Evolutionary conservation across 64 coral and sea anemone genomes (phyloP).

Genomic region (Platygyra sinensis): DNA sequence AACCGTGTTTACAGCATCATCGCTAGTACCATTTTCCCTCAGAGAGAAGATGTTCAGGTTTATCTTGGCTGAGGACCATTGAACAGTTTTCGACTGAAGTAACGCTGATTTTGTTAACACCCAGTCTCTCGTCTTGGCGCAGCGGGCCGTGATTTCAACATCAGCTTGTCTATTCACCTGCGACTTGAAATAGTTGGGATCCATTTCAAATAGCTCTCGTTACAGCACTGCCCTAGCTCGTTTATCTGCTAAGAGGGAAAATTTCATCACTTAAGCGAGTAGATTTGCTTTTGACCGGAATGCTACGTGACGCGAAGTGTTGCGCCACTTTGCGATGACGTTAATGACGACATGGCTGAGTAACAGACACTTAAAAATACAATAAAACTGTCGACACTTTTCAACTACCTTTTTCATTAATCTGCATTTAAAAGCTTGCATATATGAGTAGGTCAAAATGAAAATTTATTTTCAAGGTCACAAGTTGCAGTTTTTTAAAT

Average conservation of each 20-base stretch:
- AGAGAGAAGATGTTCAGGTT: slow-evolving; percentile 28
- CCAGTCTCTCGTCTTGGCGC: not conserved
- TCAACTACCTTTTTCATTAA: slow-evolving; percentile 25
- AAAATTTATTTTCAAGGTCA: slow-evolving; percentile 4
- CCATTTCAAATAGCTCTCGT: not conserved
- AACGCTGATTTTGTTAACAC: slow-evolving; percentile 15
- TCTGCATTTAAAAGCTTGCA: slow-evolving; percentile 17
- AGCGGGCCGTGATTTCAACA: not conserved
- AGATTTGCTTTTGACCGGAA: not conserved
- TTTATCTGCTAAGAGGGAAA: not conserved
- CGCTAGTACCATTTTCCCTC: not conserved
- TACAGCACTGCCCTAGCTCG: not conserved
- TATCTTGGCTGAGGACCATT: slow-evolving; percentile 24
- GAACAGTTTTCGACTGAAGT: slow-evolving; percentile 1
- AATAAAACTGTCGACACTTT: slow-evolving; percentile 17
- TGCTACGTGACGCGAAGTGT: slow-evolving; percentile 1
- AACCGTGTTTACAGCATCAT: not conserved
- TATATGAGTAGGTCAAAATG: slow-evolving; percentile 13
- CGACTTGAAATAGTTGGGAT: not conserved
- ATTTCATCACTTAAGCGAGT: slow-evolving; percentile 5
- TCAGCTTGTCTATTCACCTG: not conserved
- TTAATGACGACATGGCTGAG: slow-evolving; percentile 22
- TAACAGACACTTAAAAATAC: slow-evolving; percentile 13
- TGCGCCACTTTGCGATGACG: slow-evolving; percentile 23
- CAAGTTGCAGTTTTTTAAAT: not conserved